phyloP scores from a whole-genome alignment of 2,113 vertebrate genomes.

The Cynoglossus semilaevis region DNA sequence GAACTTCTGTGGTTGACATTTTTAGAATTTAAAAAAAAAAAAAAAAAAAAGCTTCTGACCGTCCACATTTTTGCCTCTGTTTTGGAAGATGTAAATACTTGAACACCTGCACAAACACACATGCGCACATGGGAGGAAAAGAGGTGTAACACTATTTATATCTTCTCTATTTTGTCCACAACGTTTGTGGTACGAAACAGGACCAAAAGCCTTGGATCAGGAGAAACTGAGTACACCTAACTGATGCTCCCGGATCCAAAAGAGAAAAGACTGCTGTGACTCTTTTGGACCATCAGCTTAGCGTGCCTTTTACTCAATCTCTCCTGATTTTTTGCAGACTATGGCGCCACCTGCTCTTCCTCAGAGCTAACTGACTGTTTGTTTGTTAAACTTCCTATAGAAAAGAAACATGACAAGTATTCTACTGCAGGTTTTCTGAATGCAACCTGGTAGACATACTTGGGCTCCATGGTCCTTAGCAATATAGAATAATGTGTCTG shows the following conservation, averaged over 20 bases:
- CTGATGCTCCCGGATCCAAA: constrained; percentile 45
- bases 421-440: constrained; percentile 70
- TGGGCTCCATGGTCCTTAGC: constrained; percentile 70
- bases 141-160: constrained; percentile 39
- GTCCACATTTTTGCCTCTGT: constrained; percentile 33
- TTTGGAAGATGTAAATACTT: constrained; percentile 47
- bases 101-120: constrained; percentile 28
- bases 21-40: constrained; percentile 7
- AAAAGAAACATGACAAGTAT: constrained; percentile 66
- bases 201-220: constrained; percentile 69
- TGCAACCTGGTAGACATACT: constrained; percentile 73
- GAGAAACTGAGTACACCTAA: constrained; percentile 60
- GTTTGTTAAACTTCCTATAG: constrained; percentile 66
- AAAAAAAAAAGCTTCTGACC: constrained; percentile 24
- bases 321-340: constrained; percentile 57
- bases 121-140: constrained; percentile 14
- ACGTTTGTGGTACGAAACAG: constrained; percentile 46
- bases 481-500: constrained; percentile 73
- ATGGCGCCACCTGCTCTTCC: constrained; percentile 48
- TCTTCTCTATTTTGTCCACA: constrained; percentile 47
- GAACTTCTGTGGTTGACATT: constrained; percentile 15
- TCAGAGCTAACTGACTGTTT: constrained; percentile 67
- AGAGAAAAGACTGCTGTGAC: constrained; percentile 41
- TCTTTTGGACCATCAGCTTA: constrained; percentile 57
- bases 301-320: constrained; percentile 58